Base-by-base conservation (phyloP, 2,797 vertebrate species). In the Rallus crepitans region DNA sequence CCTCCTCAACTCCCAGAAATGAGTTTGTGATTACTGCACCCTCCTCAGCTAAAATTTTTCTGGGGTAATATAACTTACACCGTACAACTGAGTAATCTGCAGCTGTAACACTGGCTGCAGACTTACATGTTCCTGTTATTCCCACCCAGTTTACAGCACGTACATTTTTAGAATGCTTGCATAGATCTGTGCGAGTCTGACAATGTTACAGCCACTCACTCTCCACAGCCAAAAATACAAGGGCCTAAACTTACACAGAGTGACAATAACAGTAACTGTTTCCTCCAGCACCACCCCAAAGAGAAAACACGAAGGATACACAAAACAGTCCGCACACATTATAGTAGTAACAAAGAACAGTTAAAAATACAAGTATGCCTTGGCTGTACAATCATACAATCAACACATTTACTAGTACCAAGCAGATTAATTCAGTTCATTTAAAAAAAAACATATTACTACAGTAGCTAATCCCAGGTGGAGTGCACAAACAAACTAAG, bases 161-260 rank as follows among this genome's bases (percentile, higher is more conserved):
- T 27, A 52, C 64, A 82, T 83, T 94, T 96, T 82, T 59, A 73
- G 63, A 90, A 95, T 21, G n/a, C 52, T 82, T 91, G n/a, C 63
- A 28, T 31, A 93, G 48, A 66, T 56, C 28, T 63, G 4, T 28
- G 57, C 33, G 60, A 61, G 31, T 24, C 50, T 72, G 81, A 42
- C 24, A 30, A 65, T 39, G 21, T 31, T 82, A 53, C 55, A 31
- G 68, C 17, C 47, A 56, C 78, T 55, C 88, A 45, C 45, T 39
- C 45, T 82, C 28, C 59, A 31, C 15, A 39, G 13, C 27, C 59
- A 70, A 45, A 91, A 87, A 45, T 20, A 40, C 9, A 40, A 21
- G 24, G 12, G 9, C 18, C n/a, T 37, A 72, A n/a, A 25, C 3
- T 47, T 42, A 24, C 42, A 30, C 12, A 87, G 7, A 18, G 20